Percentiles rank a stretch among this genome's conserved stretches.
Conservation (phyloP, 1,140 invertebrate genomes). For the Bombus pyrosoma region DNA sequence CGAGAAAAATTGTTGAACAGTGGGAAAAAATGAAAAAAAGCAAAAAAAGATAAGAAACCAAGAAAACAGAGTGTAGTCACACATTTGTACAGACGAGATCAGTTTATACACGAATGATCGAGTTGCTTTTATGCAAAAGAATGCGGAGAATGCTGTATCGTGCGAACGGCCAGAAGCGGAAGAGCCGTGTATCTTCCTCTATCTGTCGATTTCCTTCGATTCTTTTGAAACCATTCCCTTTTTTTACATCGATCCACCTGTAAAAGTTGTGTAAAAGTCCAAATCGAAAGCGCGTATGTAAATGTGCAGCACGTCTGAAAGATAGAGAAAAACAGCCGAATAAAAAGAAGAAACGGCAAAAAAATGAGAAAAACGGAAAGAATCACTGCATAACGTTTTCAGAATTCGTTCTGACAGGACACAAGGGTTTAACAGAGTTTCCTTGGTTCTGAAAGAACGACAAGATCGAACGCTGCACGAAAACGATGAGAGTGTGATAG, state of each 20-base stretch:
- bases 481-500: neutral
- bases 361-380: neutral
- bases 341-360: too few relatives aligned
- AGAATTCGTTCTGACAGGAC: neutral
- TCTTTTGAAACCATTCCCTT: neutral
- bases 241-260: neutral
- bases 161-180: neutral
- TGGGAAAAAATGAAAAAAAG: too few relatives aligned
- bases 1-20: neutral
- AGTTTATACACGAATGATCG: constrained; percentile 16
- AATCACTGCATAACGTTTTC: neutral
- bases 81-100: constrained; percentile 16
- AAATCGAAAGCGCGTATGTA: neutral
- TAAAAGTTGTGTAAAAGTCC: neutral
- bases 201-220: constrained; percentile 7
- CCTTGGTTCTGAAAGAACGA: neutral
- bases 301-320: neutral
- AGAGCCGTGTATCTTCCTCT: neutral
- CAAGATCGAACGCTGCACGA: neutral
- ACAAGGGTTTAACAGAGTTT: neutral
- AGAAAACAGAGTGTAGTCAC: neutral
- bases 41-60: neutral
- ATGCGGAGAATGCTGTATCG: neutral
- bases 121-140: constrained; percentile 7
- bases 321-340: too few relatives aligned